phyloP scores from a whole-genome alignment of 2,797 vertebrate genomes.

The Cyprinella venusta region DNA sequence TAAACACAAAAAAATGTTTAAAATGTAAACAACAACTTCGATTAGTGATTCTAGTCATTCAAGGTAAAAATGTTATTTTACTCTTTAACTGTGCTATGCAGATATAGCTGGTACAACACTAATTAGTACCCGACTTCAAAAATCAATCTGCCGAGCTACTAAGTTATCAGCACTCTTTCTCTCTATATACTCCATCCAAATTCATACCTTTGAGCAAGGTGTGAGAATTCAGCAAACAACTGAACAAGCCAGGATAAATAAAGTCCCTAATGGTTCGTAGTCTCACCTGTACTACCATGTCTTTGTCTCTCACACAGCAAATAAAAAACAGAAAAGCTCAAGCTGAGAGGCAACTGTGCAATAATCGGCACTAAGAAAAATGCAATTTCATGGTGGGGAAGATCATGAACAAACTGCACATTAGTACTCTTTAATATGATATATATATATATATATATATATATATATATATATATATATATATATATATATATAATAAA shows the following conservation, averaged over 20 bases:
- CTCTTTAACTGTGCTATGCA: constrained; percentile 42
- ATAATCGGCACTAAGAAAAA: constrained; percentile 19
- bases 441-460: too few relatives aligned
- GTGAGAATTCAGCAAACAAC: constrained; percentile 65
- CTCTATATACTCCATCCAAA: constrained; percentile 50
- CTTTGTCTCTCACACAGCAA: constrained; percentile 55
- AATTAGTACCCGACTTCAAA: constrained; percentile 54
- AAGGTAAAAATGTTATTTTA: constrained; percentile 36
- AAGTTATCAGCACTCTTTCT: constrained; percentile 29
- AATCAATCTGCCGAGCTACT: constrained; percentile 48
- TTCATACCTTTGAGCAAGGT: constrained; percentile 62
- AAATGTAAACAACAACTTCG: too few relatives aligned
- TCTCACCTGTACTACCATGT: constrained; percentile 68
- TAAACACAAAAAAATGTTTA: too few relatives aligned
- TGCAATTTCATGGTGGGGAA: not conserved
- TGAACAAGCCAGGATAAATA: constrained; percentile 72
- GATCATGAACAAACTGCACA: not conserved
- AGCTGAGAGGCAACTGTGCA: not conserved
- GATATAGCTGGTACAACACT: constrained; percentile 53
- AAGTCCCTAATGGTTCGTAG: constrained; percentile 64
- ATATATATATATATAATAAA: too few relatives aligned
- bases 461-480: too few relatives aligned
- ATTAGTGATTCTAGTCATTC: constrained; percentile 12
- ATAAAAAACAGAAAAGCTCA: constrained; percentile 18
- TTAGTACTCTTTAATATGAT: not conserved